These are phyloP conservation scores for Athalia cordata DNA, from an alignment of 2,888 invertebrate genomes.

Conservation along the genomic window DNA sequence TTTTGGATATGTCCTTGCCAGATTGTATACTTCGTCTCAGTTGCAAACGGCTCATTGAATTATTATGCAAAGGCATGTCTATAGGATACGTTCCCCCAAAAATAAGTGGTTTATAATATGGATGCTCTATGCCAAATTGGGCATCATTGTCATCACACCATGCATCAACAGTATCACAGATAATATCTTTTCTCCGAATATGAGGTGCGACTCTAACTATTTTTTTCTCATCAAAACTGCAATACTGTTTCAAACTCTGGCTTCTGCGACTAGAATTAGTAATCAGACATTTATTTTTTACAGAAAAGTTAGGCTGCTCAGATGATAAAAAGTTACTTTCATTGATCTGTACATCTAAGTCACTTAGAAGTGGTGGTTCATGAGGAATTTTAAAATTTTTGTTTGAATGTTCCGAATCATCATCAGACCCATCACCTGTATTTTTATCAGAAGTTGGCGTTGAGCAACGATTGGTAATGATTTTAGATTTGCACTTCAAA, in stretches of 20 bases:
- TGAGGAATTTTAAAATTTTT: conserved; percentile 68
- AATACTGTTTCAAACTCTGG: conserved; percentile 66
- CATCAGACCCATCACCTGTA: conserved; percentile 20
- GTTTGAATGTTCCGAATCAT: conserved; percentile 46
- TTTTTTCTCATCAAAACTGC: conserved; percentile 69
- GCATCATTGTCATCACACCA: conserved; percentile 72
- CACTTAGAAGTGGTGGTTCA: conserved; percentile 28
- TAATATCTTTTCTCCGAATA: conserved; percentile 75
- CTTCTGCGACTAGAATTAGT: conserved; percentile 47
- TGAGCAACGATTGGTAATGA: background rate
- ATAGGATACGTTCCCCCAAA: conserved; percentile 93
- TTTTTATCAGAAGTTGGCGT: conserved; percentile 38
- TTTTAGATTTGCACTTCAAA: conserved; percentile 63
- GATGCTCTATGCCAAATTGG: conserved; percentile 49
- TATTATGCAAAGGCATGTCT: conserved; percentile 78
- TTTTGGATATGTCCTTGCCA: conserved; percentile 62
- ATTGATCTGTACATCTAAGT: conserved; percentile 32
- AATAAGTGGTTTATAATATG: conserved; percentile 80
- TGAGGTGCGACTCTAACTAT: conserved; percentile 69
- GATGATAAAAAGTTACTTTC: conserved; percentile 5
- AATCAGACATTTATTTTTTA: conserved; percentile 27
- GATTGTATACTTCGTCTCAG: conserved; percentile 48
- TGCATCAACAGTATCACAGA: conserved; percentile 79
- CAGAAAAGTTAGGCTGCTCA: background rate
- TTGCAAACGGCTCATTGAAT: conserved; percentile 45